phyloP scores from a whole-genome alignment of 2,797 vertebrate species.

The Rallus crepitans region DNA sequence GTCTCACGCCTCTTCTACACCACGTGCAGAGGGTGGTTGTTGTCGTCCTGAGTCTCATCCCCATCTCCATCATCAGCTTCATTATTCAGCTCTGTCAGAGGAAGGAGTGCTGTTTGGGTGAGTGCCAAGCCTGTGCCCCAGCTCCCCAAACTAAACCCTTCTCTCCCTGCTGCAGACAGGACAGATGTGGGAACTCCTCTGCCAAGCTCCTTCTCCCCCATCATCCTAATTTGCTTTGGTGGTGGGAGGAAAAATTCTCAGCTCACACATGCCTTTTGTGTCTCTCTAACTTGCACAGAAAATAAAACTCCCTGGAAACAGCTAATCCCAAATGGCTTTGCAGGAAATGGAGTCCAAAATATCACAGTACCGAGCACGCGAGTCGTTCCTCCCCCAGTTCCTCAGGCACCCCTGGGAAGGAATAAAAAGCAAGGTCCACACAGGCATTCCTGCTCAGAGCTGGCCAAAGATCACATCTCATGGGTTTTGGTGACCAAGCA shows the following conservation, averaged over 20 bases:
- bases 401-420: neutral
- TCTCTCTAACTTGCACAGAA: neutral
- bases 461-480: neutral
- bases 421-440: neutral
- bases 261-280: neutral
- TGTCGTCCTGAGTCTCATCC: fast-evolving
- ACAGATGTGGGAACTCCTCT: neutral
- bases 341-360: neutral
- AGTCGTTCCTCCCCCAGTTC: neutral
- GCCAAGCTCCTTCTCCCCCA: neutral
- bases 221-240: fast-evolving
- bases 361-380: fast-evolving
- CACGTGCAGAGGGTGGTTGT: fast-evolving
- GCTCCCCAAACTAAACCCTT: neutral
- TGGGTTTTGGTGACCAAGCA: neutral
- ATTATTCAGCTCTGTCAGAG: fast-evolving
- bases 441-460: neutral
- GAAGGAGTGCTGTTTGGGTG: fast-evolving
- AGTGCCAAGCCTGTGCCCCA: neutral
- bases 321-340: neutral
- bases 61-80: fast-evolving
- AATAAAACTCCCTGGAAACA: neutral
- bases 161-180: neutral
- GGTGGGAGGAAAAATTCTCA: neutral
- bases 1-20: neutral